A percentile compares a stretch with the other conserved stretches of the same genome.
Conservation (phyloP, 2,888 invertebrate species). For the Myopa tessellatipennis region DNA sequence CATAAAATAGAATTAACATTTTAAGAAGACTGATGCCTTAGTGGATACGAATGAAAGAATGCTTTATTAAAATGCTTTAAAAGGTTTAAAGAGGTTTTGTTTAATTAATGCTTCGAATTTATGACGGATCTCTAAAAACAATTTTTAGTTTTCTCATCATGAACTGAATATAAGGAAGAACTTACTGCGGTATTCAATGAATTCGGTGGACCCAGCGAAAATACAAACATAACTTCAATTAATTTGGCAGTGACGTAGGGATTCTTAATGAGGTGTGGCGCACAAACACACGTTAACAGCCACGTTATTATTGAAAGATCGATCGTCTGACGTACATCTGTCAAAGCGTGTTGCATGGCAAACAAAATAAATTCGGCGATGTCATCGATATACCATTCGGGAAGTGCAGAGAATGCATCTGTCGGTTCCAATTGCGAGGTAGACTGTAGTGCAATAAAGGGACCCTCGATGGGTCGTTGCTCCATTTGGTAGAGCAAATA, state of each 20-base stretch:
- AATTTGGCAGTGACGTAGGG: constrained; percentile 97
- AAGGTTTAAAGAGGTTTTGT: too few species aligned
- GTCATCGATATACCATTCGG: constrained; percentile 98
- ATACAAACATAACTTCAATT: constrained; percentile 88
- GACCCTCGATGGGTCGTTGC: constrained; percentile 69
- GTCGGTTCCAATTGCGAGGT: constrained; percentile 74
- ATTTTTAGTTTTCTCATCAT: too few species aligned
- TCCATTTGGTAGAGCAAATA: constrained; percentile 78
- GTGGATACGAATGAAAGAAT: background rate
- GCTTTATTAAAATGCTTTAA: background rate
- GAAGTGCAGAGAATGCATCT: constrained; percentile 86
- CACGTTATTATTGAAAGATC: constrained; percentile 88
- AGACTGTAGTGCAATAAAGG: constrained; percentile 70
- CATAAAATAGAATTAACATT: too few species aligned
- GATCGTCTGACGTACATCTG: constrained; percentile 77
- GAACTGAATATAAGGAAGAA: background rate
- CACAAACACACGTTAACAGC: constrained; percentile 90
- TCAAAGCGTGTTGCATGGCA: constrained; percentile 84
- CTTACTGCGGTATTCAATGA: constrained; percentile 65
- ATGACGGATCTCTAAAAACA: background rate
- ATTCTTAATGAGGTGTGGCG: constrained; percentile 91
- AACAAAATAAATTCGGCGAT: constrained; percentile 96
- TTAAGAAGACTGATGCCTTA: too few species aligned
- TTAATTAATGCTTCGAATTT: too few species aligned
- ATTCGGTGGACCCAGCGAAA: constrained; percentile 76